phyloP scores from a whole-genome alignment of 1,140 invertebrate species.

The Heliconius himera region DNA sequence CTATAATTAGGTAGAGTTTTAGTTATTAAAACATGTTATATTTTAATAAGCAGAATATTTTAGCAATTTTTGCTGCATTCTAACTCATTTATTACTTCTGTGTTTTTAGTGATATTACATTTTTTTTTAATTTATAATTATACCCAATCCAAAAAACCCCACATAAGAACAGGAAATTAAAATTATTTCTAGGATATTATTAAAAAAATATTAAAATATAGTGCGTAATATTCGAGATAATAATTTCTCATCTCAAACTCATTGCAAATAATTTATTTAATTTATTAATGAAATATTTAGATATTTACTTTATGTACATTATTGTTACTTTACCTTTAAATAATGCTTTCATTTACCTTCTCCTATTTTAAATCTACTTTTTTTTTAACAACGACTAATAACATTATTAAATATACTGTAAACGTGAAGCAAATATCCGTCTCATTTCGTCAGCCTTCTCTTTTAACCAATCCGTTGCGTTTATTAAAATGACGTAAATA shows the following conservation, averaged over 20 bases:
- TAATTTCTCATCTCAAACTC: not conserved
- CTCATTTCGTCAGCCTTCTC: not conserved
- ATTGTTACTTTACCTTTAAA: not conserved
- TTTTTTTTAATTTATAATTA: not conserved
- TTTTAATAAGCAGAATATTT: not conserved
- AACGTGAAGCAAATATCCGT: not conserved
- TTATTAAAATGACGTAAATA: not conserved
- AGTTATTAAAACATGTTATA: not conserved
- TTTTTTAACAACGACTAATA: not conserved
- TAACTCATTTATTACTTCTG: not conserved
- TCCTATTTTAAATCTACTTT: not conserved
- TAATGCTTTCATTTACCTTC: not conserved
- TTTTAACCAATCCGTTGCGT: not conserved
- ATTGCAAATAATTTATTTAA: not conserved
- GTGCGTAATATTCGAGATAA: not conserved
- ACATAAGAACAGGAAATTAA: no score
- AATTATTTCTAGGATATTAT: no score
- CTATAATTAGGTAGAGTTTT: conserved; percentile 4
- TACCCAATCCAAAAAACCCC: no score
- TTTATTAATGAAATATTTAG: not conserved
- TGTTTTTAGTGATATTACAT: not conserved
- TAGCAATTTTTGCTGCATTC: not conserved
- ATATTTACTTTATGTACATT: not conserved
- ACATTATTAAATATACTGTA: not conserved
- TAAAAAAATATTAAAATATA: no score